phyloP scores from a whole-genome alignment of 2,797 vertebrate species.

The Emys orbicularis region DNA sequence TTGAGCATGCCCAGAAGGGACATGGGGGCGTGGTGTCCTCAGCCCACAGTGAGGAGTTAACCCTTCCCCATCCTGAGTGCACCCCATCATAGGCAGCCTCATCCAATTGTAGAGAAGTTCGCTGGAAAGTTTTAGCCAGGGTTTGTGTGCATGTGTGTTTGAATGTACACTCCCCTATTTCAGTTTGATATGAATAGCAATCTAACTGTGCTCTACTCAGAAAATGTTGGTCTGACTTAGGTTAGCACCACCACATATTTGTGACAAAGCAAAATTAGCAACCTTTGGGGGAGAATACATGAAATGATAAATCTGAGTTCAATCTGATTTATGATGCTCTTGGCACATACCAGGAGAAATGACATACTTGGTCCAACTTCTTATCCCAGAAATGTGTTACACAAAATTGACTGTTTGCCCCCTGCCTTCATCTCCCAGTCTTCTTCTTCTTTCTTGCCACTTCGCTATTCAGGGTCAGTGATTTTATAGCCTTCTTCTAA shows the following conservation, averaged over 20 bases:
- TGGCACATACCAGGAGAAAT: not conserved
- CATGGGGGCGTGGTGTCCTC: too few species aligned
- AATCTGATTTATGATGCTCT: not conserved
- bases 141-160: not conserved
- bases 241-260: not conserved
- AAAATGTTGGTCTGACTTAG: not conserved
- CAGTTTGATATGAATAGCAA: constrained; percentile 13
- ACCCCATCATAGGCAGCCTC: not conserved
- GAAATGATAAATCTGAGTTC: not conserved
- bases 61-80: too few species aligned
- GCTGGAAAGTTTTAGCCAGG: not conserved
- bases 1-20: too few species aligned
- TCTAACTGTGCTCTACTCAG: not conserved
- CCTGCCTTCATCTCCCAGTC: not conserved
- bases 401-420: not conserved
- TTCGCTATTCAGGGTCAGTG: not conserved
- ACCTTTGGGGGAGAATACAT: not conserved
- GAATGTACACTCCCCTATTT: constrained; percentile 3
- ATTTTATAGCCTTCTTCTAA: not conserved
- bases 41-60: too few species aligned
- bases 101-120: not conserved
- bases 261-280: not conserved
- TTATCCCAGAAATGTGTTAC: constrained; percentile 4
- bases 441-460: not conserved
- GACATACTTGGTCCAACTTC: not conserved